Percentiles rank a stretch among this genome's conserved stretches.
These are phyloP conservation scores for Cinclus cinclus DNA, from an alignment of 2,113 vertebrate genomes.

Conservation along the genomic window DNA sequence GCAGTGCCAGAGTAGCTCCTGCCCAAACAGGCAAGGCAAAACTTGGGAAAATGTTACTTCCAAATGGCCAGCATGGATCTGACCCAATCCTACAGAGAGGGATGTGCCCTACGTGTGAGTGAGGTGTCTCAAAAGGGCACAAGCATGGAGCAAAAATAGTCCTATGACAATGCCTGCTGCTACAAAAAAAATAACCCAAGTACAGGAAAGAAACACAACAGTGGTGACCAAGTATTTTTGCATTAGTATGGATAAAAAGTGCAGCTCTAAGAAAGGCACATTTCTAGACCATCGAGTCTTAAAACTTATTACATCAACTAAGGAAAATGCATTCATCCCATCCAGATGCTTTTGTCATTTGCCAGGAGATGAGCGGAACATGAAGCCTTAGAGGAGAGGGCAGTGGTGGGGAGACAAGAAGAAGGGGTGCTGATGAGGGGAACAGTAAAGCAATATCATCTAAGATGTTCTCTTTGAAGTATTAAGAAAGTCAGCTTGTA, in stretches of 20 bases:
- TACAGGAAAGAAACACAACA: too few species aligned
- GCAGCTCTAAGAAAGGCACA: not conserved
- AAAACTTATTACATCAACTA: not conserved
- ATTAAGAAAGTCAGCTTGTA: conserved; percentile 37
- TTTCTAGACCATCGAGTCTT: not conserved
- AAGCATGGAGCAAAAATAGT: not conserved
- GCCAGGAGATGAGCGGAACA: not conserved
- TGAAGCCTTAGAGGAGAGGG: not conserved
- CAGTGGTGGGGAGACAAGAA: not conserved
- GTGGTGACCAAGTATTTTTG: not conserved
- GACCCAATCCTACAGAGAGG: fast-evolving
- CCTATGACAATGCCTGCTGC: fast-evolving
- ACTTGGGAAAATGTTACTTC: not conserved
- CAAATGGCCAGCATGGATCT: not conserved
- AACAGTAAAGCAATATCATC: not conserved
- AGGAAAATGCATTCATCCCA: not conserved
- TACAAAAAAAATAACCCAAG: not conserved
- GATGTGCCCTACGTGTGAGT: fast-evolving
- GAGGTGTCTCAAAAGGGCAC: not conserved
- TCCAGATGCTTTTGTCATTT: not conserved
- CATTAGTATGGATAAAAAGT: not conserved
- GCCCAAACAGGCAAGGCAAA: not conserved
- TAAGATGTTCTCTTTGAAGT: conserved; percentile 57
- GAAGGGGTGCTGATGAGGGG: not conserved
- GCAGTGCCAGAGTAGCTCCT: not conserved